Evolutionary conservation across 1,140 invertebrate genomes (phyloP), one percentile per base, ranked within the genome.

Genomic region (Lethocerus indicus): DNA sequence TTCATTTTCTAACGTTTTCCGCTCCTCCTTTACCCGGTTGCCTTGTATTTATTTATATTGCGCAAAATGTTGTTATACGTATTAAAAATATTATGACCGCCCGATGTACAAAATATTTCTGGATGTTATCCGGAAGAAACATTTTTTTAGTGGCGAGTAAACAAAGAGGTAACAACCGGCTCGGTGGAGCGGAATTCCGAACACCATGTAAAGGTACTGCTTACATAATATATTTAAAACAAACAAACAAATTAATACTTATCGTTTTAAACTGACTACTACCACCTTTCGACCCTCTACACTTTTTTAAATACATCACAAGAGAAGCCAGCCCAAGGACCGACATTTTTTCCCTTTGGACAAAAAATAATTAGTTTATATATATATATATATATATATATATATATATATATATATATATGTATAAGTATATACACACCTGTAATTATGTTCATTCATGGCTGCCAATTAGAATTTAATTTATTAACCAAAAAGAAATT

Each of bases 351-450:
- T n/a, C n/a, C n/a, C n/a, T 42, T 21, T 42, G 23, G 23, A 24
- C 40, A 42, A 42, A 24, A 25, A 42, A 42, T 42, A 21, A 39
- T 4, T 42, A 21, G 23, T 20, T 42, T 4, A 25, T 42, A 42
- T 42, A 20, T 24, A 25, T 20, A 14, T 42, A 42, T 25, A 42
- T 24, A 42, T 42, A 24, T 42, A 24, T n/a, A n/a, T 21, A 20
- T 20, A 42, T 42, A 42, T 42, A 42, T 42, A 42, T 20, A 42
- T 42, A 42, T 42, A 42, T 41, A 40, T 40, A 40, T 40, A 41
- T 42, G 26, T 42, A 42, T 42, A 20, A 24, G 23, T 25, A 24
- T 24, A 42, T 42, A 42, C 40, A 25, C 40, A 24, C 23, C 26
- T 24, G 23, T 39, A 39, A 20, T 42, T n/a, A n/a, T n/a, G n/a